Base-by-base conservation (phyloP, 2,888 invertebrate genomes). In the Andrena bicolor region DNA sequence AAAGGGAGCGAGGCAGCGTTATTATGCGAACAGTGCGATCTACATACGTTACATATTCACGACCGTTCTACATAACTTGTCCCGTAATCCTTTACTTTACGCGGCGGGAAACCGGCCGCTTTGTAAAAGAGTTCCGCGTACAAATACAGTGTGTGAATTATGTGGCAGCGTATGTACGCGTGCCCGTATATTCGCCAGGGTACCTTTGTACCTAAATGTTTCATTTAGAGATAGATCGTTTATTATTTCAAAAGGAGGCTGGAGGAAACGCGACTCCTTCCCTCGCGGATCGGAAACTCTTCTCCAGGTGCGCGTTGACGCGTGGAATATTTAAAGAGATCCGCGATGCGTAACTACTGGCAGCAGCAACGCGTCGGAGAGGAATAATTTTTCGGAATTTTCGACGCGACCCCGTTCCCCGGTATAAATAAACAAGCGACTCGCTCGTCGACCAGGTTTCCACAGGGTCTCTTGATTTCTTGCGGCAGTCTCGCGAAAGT, bases 11-110 rank as follows among this genome's bases (percentile, higher is more conserved):
- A 20, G 66, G 65, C 60, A 28, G 28, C 76, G 76, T 83, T 86
- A 86, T 86, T 86, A 83, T 83, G 83, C 86, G 84, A 76, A 60
- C 71, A 16, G 58, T 56, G 63, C 71, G 86, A 86, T 86, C 83
- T 86, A 76, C 86, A 83, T 86, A 86, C 83, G 78, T 86, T 86
- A 83, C 86, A 86, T 86, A 86, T 86, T 86, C 86, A 86, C 78
- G 81, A 81, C 68, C 74, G 71, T 80, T 81, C 65, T 78, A 81
- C 78, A 76, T 86, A 81, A 86, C 76, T 83, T 75, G 81, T 63
- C 75, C 56, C 75, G 79, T 81, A 83, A 86, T 86, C 74, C 76
- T 83, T 80, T 86, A 86, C 83, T 83, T 86, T 79, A 83, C 68
- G 71, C 74, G 53, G 71, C 71, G 64, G 77, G 80, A 83, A 85